phyloP scores from a whole-genome alignment of 92 coral and sea anemone genomes.

The Heliopora coerulea region DNA sequence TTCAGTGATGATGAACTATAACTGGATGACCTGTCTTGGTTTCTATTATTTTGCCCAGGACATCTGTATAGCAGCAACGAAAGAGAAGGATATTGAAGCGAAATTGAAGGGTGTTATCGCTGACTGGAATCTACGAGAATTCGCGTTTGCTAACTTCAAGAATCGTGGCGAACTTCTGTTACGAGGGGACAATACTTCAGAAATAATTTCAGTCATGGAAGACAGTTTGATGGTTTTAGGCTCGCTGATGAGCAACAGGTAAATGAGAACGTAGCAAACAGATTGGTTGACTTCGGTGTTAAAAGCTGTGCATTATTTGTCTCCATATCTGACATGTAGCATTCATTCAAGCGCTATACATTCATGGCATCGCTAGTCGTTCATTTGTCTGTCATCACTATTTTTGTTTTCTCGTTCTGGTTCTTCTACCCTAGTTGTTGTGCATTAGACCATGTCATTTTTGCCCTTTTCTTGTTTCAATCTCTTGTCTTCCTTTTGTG shows the following conservation, averaged over 20 bases:
- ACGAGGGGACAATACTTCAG: slow-evolving; percentile 81
- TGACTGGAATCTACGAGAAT: slow-evolving; percentile 80
- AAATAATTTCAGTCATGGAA: slow-evolving; percentile 80
- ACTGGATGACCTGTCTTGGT: too few relatives aligned
- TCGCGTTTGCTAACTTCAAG: slow-evolving; percentile 80
- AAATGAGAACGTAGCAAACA: neutral
- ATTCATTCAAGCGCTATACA: too few relatives aligned
- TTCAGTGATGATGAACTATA: too few relatives aligned
- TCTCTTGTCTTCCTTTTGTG: too few relatives aligned
- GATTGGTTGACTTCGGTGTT: neutral
- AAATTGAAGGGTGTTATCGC: slow-evolving; percentile 76
- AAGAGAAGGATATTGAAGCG: slow-evolving; percentile 88
- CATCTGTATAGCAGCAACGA: slow-evolving; percentile 78
- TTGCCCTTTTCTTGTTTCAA: too few relatives aligned
- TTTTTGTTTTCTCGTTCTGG: too few relatives aligned
- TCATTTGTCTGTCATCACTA: too few relatives aligned
- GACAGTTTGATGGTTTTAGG: slow-evolving; percentile 88
- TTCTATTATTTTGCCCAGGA: slow-evolving; percentile 51
- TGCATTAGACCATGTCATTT: too few relatives aligned
- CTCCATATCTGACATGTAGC: too few relatives aligned
- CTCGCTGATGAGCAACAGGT: slow-evolving; percentile 89
- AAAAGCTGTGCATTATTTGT: too few relatives aligned
- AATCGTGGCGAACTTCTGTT: slow-evolving; percentile 79
- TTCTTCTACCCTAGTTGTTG: too few relatives aligned
- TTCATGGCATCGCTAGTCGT: too few relatives aligned